Conservation (phyloP, 2,888 invertebrate genomes). For the Orchesellides sinensis region DNA sequence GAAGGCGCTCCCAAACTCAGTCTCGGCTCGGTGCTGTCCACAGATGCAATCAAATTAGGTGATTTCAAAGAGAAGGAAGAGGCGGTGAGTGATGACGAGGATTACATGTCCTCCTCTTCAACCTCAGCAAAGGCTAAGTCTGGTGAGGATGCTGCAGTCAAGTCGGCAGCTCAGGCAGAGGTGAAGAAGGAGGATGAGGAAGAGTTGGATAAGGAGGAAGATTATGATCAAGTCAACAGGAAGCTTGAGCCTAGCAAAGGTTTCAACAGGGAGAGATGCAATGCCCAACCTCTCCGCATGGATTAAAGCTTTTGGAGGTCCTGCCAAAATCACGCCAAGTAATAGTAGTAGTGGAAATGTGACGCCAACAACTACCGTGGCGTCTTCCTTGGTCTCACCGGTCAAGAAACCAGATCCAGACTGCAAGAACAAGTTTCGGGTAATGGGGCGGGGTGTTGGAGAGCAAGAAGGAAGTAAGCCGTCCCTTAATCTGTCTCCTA, state of each 20-base stretch:
- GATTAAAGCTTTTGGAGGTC: constrained; percentile 94
- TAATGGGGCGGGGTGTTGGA: constrained; percentile 72
- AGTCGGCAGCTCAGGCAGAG: constrained; percentile 71
- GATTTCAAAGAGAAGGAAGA: constrained; percentile 65
- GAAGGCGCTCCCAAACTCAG: constrained; percentile 89
- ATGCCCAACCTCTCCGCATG: constrained; percentile 93
- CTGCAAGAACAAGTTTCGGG: constrained; percentile 72
- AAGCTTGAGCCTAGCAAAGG: constrained; percentile 77
- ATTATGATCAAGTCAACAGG: constrained; percentile 74
- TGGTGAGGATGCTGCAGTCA: constrained; percentile 22
- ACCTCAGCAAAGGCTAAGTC: no score
- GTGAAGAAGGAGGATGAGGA: constrained; percentile 68
- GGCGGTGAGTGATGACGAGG: constrained; percentile 62
- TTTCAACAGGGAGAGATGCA: constrained; percentile 82
- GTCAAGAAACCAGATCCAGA: constrained; percentile 77
- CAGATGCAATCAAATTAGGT: constrained; percentile 80
- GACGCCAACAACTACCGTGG: constrained; percentile 76
- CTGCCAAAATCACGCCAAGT: constrained; percentile 83
- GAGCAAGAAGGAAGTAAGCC: constrained; percentile 46
- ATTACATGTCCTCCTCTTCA: constrained; percentile 6
- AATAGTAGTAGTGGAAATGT: constrained; percentile 6
- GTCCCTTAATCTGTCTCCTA: constrained; percentile 12
- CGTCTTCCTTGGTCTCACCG: constrained; percentile 75
- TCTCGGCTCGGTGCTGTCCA: constrained; percentile 88
- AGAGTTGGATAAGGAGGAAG: constrained; percentile 73